phyloP scores from a whole-genome alignment of 1,140 invertebrate genomes.

The Druon quercuslanigerum region DNA sequence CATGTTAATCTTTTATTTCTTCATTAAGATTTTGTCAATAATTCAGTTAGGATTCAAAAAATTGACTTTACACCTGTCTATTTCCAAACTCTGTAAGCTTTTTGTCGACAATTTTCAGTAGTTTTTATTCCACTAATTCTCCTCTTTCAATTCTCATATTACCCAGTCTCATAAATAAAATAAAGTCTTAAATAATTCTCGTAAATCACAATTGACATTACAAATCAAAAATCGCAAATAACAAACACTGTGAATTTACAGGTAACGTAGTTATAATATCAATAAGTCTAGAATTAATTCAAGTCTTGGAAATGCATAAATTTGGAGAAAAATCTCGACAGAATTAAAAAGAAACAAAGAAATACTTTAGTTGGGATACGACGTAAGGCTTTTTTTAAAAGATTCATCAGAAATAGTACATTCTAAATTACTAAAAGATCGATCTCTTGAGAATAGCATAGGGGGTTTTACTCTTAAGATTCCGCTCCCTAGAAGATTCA shows the following conservation, averaged over 20 bases:
- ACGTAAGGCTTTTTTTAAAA: too few species aligned
- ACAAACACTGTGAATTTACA: slow-evolving; percentile 28
- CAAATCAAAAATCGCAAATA: slow-evolving; percentile 26
- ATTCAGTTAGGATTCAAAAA: too few species aligned
- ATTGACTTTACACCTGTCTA: too few species aligned
- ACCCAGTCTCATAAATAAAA: not conserved
- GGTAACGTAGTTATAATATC: slow-evolving; percentile 20
- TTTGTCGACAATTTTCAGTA: too few species aligned
- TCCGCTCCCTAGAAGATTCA: too few species aligned
- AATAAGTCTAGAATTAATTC: slow-evolving; percentile 23
- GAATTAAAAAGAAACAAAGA: slow-evolving; percentile 43
- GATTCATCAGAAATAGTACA: too few species aligned
- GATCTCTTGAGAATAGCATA: too few species aligned
- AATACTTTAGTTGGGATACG: slow-evolving; percentile 65
- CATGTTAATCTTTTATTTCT: too few species aligned
- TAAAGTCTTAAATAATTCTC: not conserved
- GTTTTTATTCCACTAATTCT: not conserved
- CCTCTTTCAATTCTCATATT: not conserved
- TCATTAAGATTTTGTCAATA: too few species aligned
- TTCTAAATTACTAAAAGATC: too few species aligned
- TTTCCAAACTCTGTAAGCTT: too few species aligned
- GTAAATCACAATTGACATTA: slow-evolving; percentile 33
- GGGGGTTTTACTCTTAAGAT: too few species aligned
- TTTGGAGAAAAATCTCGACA: not conserved
- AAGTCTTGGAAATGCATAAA: slow-evolving; percentile 23